Base-by-base conservation (phyloP, 2,888 invertebrate species). In the Tubulanus polymorphus region DNA sequence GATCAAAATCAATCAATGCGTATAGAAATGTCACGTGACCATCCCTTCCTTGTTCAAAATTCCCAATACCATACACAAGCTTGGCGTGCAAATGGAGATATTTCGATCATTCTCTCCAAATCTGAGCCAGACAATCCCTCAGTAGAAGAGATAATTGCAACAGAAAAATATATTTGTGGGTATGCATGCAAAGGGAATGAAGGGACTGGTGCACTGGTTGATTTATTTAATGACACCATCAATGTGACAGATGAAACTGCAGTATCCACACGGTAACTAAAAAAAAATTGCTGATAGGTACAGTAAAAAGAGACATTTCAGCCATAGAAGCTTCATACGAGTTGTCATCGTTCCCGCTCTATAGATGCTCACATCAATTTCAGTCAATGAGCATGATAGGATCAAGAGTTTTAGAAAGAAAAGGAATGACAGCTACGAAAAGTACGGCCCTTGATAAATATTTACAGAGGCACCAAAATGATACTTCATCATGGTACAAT, bases 1-100 rank as follows among this genome's bases (percentile, higher is more conserved):
- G 66, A 66, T 30, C 61, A 52, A 54, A 63, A 63, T 59, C 53
- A 57, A 2, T 63, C 57, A 15, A 15, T 61, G 1, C 27, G 65
- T 26, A 46, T 65, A 28, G 64, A 66, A 59, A 66, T 66, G 64
- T 18, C 27, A 41, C 52, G 66, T 20, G 67, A 66, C 30, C 62
- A 66, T 51, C 65, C 64, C 26, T 20, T 30, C 10, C 15, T 66
- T 6, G 63, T 65, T 1, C 65, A 66, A 32, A 57, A 67, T 51
- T 65, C 64, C 1, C 37, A 35, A 48, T 56, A 28, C 20, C 63
- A 64, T 32, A 64, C 63, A 10, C 64, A 67, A 48, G 62, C 50
- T 15, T 63, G 63, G 63, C 29, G 63, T 37, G 63, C 63, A 3
- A 63, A 63, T 60, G 60, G 63, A 1, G 63, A 67, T 48, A 56